phyloP scores from a whole-genome alignment of 1,140 invertebrate genomes.

The Solenopsis fugax region DNA sequence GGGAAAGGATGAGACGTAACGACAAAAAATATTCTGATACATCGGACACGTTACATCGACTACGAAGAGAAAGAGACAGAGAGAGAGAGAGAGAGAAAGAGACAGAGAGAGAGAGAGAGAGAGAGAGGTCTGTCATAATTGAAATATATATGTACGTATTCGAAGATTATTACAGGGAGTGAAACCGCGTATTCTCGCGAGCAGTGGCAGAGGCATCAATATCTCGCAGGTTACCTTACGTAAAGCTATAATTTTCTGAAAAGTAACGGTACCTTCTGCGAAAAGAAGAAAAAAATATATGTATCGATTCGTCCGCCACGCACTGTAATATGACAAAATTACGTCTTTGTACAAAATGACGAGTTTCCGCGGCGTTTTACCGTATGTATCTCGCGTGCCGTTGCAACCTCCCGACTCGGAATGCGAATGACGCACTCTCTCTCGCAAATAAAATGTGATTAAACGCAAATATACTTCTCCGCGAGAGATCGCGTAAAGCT shows the following conservation, averaged over 20 bases:
- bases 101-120: no score
- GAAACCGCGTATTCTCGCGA: conserved; percentile 20
- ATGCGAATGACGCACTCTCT: conserved; percentile 23
- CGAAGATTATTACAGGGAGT: conserved; percentile 2
- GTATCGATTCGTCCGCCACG: conserved; percentile 6
- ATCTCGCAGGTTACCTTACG: neutral
- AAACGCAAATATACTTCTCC: conserved; percentile 24
- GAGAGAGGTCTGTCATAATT: conserved; percentile 7
- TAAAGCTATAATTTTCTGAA: conserved; percentile 34
- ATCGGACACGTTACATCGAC: neutral
- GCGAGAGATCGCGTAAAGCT: neutral
- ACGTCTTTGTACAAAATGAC: conserved; percentile 33
- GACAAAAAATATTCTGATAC: neutral
- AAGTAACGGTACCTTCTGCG: conserved; percentile 31
- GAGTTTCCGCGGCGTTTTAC: conserved; percentile 24
- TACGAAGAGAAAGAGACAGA: neutral
- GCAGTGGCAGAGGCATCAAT: neutral
- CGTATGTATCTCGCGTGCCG: conserved; percentile 43
- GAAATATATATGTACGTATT: neutral
- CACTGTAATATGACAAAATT: conserved; percentile 29
- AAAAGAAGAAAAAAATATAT: neutral
- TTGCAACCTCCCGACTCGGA: conserved; percentile 42
- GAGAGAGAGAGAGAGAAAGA: no score
- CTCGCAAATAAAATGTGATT: conserved; percentile 41
- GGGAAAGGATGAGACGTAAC: neutral